Percentiles rank a stretch among this genome's conserved stretches.
Evolutionary conservation across 2,888 invertebrate species (phyloP).

Genomic region (Serripes groenlandicus): DNA sequence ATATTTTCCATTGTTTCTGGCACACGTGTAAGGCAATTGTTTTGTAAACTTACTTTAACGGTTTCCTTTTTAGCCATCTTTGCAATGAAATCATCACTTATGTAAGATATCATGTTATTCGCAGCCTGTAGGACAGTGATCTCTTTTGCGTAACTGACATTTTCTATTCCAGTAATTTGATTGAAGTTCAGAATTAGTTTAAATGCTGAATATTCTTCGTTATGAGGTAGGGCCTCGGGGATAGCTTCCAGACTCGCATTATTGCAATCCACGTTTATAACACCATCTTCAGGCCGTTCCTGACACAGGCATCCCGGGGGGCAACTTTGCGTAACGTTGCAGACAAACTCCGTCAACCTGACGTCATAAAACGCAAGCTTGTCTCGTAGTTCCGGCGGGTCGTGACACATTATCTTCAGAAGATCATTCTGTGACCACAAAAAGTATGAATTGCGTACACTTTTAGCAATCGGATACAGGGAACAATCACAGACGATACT

Average conservation of each 20-base stretch:
- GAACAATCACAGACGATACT: constrained; percentile 66
- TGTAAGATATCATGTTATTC: constrained; percentile 43
- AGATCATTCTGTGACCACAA: constrained; percentile 38
- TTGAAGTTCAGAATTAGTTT: constrained; percentile 58
- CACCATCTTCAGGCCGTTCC: constrained; percentile 52
- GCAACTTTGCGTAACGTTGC: constrained; percentile 61
- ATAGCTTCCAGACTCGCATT: constrained; percentile 34
- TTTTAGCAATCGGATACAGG: constrained; percentile 43
- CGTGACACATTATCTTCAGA: constrained; percentile 48
- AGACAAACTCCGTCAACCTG: constrained; percentile 50
- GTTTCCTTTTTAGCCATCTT: constrained; percentile 39
- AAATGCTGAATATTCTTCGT: constrained; percentile 31
- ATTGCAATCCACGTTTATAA: constrained; percentile 58
- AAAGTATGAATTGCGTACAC: constrained; percentile 56
- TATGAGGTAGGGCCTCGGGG: constrained; percentile 41
- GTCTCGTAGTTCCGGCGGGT: constrained; percentile 55
- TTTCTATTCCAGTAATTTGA: constrained; percentile 34
- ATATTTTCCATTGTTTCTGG: constrained; percentile 60
- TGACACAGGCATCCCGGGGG: constrained; percentile 60
- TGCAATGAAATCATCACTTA: constrained; percentile 37
- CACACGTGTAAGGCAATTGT: constrained; percentile 54
- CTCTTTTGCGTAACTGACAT: constrained; percentile 39
- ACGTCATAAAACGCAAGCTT: constrained; percentile 53
- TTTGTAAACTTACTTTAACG: constrained; percentile 44
- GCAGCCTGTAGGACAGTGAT: constrained; percentile 38